Base-by-base conservation (phyloP, 2,888 invertebrate species). In the Tipula helvola region DNA sequence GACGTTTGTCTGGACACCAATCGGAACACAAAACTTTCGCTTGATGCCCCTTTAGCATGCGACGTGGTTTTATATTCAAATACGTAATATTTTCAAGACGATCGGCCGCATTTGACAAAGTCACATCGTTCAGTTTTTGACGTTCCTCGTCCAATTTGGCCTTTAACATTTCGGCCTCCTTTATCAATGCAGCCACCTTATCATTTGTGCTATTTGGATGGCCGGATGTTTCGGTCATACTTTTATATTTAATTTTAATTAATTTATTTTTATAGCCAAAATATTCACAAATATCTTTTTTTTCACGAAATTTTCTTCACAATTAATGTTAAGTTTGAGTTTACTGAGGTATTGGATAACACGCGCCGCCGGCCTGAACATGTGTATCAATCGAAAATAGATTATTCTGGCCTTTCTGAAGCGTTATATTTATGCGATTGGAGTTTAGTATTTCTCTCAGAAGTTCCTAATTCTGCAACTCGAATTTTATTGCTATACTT, bases 1-100 rank as follows among this genome's bases (percentile, higher is more conserved):
- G 99, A 36, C 98, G 93, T 91, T 98, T 98, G 92, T 99, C 99
- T 4, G 96, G 95, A 5, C 96, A 97, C 99, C 99, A 99, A 92
- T 98, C 99, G 86, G 98, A 97, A 91, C 99, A 99, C 86, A 99
- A 93, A 87, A 99, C 99, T 93, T 99, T 99, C 8, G 98, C 97
- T 92, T 98, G 98, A 91, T 99, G 99, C 0, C 99, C 99, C 92
- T 99, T 99, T 44, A 99, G 93, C 87, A 98, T 95, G 88, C 99
- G 94, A 87, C 99, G 93, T 85, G 97, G 95, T 92, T 99, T 99
- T 88, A 99, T 96, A 90, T 96, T 98, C 89, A 99, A 95, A 90
- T 96, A 96, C 87, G 95, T 95, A 87, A 99, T 95, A 87, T 95
- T 93, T 91, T 99, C 99, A 88, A 99, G 93, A 87, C 98, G 94